Conservation (phyloP, 2,888 invertebrate species). For the Caenorhabditis sp. region DNA sequence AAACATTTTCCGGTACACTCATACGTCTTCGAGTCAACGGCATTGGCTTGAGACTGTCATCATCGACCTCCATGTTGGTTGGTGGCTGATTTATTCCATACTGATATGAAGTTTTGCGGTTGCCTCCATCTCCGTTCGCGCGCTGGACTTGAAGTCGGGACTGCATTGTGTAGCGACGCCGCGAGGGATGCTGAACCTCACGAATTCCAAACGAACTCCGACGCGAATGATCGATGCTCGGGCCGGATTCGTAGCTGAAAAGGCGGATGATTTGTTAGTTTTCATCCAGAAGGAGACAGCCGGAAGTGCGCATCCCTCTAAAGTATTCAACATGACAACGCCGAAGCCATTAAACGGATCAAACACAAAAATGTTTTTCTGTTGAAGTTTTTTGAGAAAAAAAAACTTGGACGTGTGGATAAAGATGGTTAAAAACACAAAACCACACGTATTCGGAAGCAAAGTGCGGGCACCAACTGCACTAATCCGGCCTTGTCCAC, state of each 20-base stretch:
- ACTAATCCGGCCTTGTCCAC: slow-evolving; percentile 48
- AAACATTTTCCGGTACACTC: slow-evolving; percentile 79
- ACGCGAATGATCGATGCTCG: slow-evolving; percentile 64
- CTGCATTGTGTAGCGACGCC: slow-evolving; percentile 58
- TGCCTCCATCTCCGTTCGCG: slow-evolving; percentile 42
- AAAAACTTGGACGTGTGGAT: neutral
- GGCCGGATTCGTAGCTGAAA: slow-evolving; percentile 65
- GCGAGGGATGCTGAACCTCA: slow-evolving; percentile 48
- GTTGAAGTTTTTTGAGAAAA: neutral
- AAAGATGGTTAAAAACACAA: slow-evolving; percentile 18
- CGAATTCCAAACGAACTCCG: slow-evolving; percentile 67
- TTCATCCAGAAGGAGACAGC: slow-evolving; percentile 1
- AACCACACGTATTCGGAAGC: slow-evolving; percentile 15
- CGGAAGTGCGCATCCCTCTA: slow-evolving; percentile 15
- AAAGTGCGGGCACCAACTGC: slow-evolving; percentile 45
- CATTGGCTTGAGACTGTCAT: slow-evolving; percentile 65
- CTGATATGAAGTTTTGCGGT: slow-evolving; percentile 58
- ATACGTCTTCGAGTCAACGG: slow-evolving; percentile 69
- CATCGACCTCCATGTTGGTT: slow-evolving; percentile 54
- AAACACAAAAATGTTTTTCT: slow-evolving; percentile 2
- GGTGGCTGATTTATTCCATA: slow-evolving; percentile 36
- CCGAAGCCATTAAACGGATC: slow-evolving; percentile 10
- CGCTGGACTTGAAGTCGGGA: slow-evolving; percentile 39
- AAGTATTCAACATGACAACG: slow-evolving; percentile 10
- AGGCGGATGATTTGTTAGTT: slow-evolving; percentile 17